These are phyloP conservation scores for Poecilia gillii DNA, from an alignment of 2,797 vertebrate species.

Conservation along the genomic window DNA sequence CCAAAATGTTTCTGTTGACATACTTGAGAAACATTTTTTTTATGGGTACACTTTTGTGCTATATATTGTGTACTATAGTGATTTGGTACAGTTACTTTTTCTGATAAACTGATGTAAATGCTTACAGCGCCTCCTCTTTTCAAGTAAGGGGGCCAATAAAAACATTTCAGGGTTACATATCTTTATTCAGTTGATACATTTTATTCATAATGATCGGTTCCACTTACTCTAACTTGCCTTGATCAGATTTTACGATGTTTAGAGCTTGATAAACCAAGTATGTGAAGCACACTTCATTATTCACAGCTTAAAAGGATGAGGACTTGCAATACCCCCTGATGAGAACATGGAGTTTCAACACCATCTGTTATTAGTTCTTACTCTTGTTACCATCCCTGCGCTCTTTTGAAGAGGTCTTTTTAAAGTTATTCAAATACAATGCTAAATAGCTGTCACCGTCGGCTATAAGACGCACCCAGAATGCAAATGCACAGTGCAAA, in stretches of 20 bases:
- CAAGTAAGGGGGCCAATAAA: constrained; percentile 42
- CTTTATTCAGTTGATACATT: constrained; percentile 11
- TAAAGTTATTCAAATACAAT: constrained; percentile 78
- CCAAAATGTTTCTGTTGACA: neutral
- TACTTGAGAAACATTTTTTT: neutral
- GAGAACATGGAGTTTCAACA: constrained; percentile 75
- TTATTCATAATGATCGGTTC: constrained; percentile 66
- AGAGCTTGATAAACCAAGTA: constrained; percentile 17
- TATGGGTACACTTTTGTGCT: neutral
- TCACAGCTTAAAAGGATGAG: constrained; percentile 73
- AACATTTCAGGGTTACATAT: constrained; percentile 37
- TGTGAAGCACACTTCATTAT: constrained; percentile 56
- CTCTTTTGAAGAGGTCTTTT: constrained; percentile 75
- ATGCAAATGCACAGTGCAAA: constrained; percentile 61
- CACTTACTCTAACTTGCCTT: constrained; percentile 41
- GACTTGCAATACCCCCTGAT: constrained; percentile 75
- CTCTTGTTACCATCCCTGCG: constrained; percentile 63
- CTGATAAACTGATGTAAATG: constrained; percentile 68
- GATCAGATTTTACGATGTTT: constrained; percentile 11
- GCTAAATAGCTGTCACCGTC: constrained; percentile 78
- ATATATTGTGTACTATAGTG: constrained; percentile 28
- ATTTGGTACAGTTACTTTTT: constrained; percentile 47
- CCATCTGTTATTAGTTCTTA: constrained; percentile 81
- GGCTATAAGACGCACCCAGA: constrained; percentile 54
- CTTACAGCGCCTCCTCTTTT: constrained; percentile 43